Base-by-base conservation (phyloP, 1,140 invertebrate species). In the Limonius californicus region DNA sequence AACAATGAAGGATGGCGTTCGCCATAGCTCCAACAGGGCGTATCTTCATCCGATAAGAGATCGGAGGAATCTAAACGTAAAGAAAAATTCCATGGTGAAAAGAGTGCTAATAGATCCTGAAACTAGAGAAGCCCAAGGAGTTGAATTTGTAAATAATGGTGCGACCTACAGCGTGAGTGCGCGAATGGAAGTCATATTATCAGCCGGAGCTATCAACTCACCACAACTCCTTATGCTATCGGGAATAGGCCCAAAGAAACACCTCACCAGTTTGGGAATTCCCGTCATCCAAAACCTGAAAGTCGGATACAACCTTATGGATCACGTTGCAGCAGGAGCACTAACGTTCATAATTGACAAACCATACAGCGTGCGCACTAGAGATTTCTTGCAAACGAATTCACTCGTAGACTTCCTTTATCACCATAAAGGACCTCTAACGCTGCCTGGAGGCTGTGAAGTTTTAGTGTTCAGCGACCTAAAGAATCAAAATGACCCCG, bases 211-310 rank as follows among this genome's bases (percentile, higher is more conserved):
- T 0, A 85, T 91, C 0, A 89, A 88, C 62, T 86, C 86, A 0
- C 87, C 90, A 0, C 88, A 91, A 66, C 65, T 94, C 1, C 76
- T 94, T 0, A 91, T 94, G 89, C 69, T 93, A 0, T 90, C 88
- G 1, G 91, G 91, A 1, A 81, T 94, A 14, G 91, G 91, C 8
- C 90, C 89, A 0, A 82, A 74, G 18, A 76, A 84, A 39, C 88
- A 94, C 73, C 77, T 94, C 11, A 71, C 77, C 32, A 70, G 80
- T 12, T 14, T 66, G 9, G 70, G 70, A n/a, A 87, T 91, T 23
- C 78, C 82, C 0, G 81, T 87, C 0, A 61, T 89, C 1, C 81
- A 83, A 61, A 85, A 94, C 79, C 79, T 89, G 14, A 86, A 82
- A n/a, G 89, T 91, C 2, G 90, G 90, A 0, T 84, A 85, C 54